These are phyloP conservation scores for Drosophila ustulata DNA, from an alignment of 2,888 invertebrate genomes.

Conservation along the genomic window DNA sequence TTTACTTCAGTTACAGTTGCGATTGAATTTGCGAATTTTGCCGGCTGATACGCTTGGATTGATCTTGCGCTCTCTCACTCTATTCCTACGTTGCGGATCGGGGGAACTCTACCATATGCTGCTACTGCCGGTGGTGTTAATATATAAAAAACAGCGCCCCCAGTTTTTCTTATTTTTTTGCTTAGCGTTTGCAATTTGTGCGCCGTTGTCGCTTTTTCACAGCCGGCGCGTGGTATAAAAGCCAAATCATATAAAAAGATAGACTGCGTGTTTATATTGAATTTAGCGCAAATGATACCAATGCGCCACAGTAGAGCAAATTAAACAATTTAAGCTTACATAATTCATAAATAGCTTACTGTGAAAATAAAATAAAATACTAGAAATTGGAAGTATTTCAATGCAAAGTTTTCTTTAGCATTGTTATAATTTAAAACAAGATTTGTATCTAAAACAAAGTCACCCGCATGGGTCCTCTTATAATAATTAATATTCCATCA, in stretches of 20 bases:
- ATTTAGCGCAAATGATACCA: conserved; percentile 38
- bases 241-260: conserved; percentile 69
- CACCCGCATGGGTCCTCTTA: too few species aligned
- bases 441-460: too few species aligned
- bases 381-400: too few species aligned
- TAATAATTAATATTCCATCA: too few species aligned
- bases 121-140: conserved; percentile 48
- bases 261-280: conserved; percentile 68
- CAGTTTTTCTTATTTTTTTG: conserved; percentile 10
- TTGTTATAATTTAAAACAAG: too few species aligned
- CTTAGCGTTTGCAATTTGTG: conserved; percentile 40
- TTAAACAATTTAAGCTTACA: not conserved
- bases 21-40: conserved; percentile 54
- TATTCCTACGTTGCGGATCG: conserved; percentile 3
- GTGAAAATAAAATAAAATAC: too few species aligned
- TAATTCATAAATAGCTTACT: too few species aligned
- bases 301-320: conserved; percentile 41
- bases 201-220: conserved; percentile 73
- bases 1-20: conserved; percentile 60
- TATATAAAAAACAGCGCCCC: conserved; percentile 69
- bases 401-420: too few species aligned
- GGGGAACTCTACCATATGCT: conserved; percentile 5
- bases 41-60: conserved; percentile 56
- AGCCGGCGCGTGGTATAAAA: conserved; percentile 65
- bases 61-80: conserved; percentile 43